Conservation (phyloP, 2,797 vertebrate genomes). For the Alectoris magna region DNA sequence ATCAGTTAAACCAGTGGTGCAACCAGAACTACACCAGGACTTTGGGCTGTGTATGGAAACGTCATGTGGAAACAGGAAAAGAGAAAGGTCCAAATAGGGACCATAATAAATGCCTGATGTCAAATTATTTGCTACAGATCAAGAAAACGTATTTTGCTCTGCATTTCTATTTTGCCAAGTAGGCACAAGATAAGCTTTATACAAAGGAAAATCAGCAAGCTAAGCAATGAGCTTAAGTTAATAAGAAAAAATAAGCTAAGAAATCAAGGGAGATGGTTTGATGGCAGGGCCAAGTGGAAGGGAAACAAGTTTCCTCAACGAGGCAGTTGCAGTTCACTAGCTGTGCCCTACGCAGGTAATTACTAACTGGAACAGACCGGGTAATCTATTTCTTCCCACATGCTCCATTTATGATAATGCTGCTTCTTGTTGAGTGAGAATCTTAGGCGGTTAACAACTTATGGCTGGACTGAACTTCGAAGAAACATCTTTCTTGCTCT, state of each 20-base stretch:
- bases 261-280: constrained; percentile 52
- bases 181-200: background rate
- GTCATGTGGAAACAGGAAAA: background rate
- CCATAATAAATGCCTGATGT: background rate
- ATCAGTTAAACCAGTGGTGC: background rate
- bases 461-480: constrained; percentile 10
- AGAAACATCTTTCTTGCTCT: constrained; percentile 7
- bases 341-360: constrained; percentile 22
- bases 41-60: background rate
- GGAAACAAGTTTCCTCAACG: constrained; percentile 28
- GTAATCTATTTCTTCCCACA: constrained; percentile 34
- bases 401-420: constrained; percentile 18
- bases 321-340: constrained; percentile 39
- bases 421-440: background rate
- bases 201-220: constrained; percentile 14
- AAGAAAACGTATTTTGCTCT: background rate
- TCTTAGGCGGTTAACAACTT: background rate
- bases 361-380: constrained; percentile 6
- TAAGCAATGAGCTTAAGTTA: constrained; percentile 36
- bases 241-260: constrained; percentile 39
- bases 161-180: background rate
- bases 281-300: background rate
- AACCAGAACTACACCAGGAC: background rate
- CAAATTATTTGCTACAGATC: background rate
- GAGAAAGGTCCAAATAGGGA: background rate